A percentile compares a stretch with the other conserved stretches of the same genome.
Evolutionary conservation across 2,113 vertebrate genomes (phyloP).

Genomic region (Potamarius usumacintae): DNA sequence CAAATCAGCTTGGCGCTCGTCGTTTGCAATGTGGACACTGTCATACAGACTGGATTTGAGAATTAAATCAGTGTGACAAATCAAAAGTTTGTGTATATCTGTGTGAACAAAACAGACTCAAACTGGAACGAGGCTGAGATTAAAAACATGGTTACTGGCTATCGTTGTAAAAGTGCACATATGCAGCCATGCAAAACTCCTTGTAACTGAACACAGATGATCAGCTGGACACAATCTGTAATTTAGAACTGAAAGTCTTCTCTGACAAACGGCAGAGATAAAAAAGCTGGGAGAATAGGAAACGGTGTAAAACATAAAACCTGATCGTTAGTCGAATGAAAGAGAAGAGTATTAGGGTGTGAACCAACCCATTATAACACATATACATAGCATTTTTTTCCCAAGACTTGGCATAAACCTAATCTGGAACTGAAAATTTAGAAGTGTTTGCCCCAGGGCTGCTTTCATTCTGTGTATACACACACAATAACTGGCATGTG

Average conservation of each 20-base stretch:
- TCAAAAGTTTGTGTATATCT: not conserved
- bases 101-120: not conserved
- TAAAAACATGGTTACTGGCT: not conserved
- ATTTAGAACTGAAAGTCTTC: not conserved
- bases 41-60: not conserved
- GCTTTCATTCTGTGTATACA: not conserved
- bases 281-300: not conserved
- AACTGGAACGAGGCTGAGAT: not conserved
- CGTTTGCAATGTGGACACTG: not conserved
- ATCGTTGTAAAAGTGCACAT: not conserved
- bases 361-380: not conserved
- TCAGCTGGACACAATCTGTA: conserved; percentile 12
- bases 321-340: conserved; percentile 1
- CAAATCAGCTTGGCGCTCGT: not conserved
- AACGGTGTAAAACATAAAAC: conserved; percentile 34
- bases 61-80: not conserved
- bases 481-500: conserved; percentile 3
- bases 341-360: not conserved
- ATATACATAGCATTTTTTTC: not conserved
- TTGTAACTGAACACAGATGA: conserved; percentile 23
- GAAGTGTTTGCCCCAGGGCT: not conserved
- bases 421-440: not conserved
- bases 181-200: not conserved
- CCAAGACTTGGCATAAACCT: not conserved
- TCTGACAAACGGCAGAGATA: conserved; percentile 1